Percentiles rank a stretch among this genome's conserved stretches.
Conservation (phyloP, 2,888 invertebrate genomes). For the Sarcophaga rosellei region DNA sequence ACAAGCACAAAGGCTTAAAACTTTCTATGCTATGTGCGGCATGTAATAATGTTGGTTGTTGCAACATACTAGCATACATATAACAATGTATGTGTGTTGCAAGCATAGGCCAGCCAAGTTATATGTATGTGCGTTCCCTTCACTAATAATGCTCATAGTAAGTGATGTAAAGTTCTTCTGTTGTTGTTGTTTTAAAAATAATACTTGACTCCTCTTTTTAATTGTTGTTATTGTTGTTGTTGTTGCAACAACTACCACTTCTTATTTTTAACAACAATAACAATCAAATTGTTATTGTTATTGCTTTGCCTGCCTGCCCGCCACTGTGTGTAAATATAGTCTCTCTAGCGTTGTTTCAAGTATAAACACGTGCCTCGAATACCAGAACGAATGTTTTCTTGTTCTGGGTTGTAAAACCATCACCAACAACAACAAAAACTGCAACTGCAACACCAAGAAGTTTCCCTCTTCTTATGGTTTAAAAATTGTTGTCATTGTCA, state of each 20-base stretch:
- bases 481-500: conserved; percentile 27
- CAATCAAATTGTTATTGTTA: not conserved
- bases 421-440: conserved; percentile 29
- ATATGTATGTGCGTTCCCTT: not conserved
- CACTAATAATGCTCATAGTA: not conserved
- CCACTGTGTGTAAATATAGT: conserved; percentile 21
- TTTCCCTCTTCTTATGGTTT: not conserved
- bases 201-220: not conserved
- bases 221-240: not conserved
- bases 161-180: conserved; percentile 1
- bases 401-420: conserved; percentile 38
- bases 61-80: not conserved
- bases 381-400: conserved; percentile 34
- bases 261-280: conserved; percentile 22
- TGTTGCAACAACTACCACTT: conserved; percentile 19
- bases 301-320: not conserved
- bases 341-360: conserved; percentile 36
- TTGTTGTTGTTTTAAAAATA: not conserved
- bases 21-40: no score
- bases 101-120: not conserved
- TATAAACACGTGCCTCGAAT: conserved; percentile 65
- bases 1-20: not conserved
- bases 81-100: not conserved
- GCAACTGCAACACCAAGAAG: not conserved
- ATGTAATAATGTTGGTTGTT: not conserved